These are phyloP conservation scores for Notospermus geniculatus DNA, from an alignment of 1,140 invertebrate species.

Conservation along the genomic window DNA sequence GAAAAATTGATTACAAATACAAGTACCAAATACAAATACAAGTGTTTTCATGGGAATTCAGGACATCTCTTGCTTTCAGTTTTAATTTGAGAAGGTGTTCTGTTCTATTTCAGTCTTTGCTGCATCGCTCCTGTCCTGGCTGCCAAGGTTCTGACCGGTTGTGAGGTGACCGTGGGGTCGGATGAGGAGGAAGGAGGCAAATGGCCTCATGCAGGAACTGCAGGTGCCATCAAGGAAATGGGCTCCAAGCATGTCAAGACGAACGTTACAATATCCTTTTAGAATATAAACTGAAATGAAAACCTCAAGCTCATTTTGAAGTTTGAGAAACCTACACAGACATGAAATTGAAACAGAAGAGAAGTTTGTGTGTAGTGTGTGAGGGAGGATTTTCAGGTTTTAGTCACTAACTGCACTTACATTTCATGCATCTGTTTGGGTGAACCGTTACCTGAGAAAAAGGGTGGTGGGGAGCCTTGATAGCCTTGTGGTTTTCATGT, in stretches of 20 bases:
- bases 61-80: not conserved
- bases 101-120: slow-evolving; percentile 48
- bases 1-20: not conserved
- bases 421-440: no score
- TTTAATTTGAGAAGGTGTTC: not conserved
- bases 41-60: not conserved
- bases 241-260: slow-evolving; percentile 58
- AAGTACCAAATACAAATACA: not conserved
- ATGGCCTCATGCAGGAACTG: slow-evolving; percentile 63
- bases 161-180: slow-evolving; percentile 62
- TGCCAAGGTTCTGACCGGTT: slow-evolving; percentile 59
- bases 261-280: slow-evolving; percentile 54
- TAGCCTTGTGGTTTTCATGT: no score
- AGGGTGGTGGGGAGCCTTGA: no score
- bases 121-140: slow-evolving; percentile 65
- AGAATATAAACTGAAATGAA: no score
- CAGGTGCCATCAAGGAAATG: slow-evolving; percentile 58
- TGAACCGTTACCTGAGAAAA: no score
- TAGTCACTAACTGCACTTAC: no score
- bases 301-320: no score
- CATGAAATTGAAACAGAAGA: no score
- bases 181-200: slow-evolving; percentile 48
- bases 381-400: no score
- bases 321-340: no score
- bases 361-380: no score